Conservation (phyloP, 2,797 vertebrate species). For the Phrynocephalus guinanensis region DNA sequence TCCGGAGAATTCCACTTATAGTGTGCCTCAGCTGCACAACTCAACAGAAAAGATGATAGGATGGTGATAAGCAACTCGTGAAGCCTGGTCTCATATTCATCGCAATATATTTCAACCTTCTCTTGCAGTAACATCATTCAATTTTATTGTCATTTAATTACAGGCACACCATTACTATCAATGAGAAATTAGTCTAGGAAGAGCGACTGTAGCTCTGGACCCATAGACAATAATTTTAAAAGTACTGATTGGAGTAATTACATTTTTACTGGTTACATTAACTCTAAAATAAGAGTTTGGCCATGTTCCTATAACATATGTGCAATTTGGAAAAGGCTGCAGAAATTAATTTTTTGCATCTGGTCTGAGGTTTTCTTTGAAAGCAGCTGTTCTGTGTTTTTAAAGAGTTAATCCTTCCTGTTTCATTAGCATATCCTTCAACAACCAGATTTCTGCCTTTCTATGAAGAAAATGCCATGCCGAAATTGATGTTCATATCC, state of each 20-base stretch:
- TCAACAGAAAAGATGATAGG: not conserved
- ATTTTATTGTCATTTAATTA: constrained; percentile 24
- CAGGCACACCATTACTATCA: constrained; percentile 27
- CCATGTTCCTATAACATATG: not conserved
- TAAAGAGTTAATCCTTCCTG: not conserved
- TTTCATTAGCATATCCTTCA: constrained; percentile 1
- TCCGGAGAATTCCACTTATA: not conserved
- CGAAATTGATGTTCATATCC: constrained; percentile 5
- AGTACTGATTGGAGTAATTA: constrained; percentile 27
- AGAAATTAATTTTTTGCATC: not conserved
- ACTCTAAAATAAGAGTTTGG: constrained; percentile 28
- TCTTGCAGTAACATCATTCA: not conserved
- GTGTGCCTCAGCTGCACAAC: not conserved
- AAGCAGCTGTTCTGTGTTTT: not conserved
- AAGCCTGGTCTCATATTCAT: not conserved
- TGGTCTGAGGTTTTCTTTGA: fast-evolving
- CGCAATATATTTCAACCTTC: not conserved
- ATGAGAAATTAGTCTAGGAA: constrained; percentile 21
- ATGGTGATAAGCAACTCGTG: not conserved
- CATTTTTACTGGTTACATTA: constrained; percentile 30
- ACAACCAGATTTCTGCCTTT: not conserved
- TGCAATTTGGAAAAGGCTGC: not conserved
- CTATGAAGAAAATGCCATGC: not conserved
- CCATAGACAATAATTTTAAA: constrained; percentile 31
- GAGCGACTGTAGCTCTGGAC: constrained; percentile 5